phyloP scores from a whole-genome alignment of 92 coral and sea anemone species.

The Umimayanthus chanpuru region DNA sequence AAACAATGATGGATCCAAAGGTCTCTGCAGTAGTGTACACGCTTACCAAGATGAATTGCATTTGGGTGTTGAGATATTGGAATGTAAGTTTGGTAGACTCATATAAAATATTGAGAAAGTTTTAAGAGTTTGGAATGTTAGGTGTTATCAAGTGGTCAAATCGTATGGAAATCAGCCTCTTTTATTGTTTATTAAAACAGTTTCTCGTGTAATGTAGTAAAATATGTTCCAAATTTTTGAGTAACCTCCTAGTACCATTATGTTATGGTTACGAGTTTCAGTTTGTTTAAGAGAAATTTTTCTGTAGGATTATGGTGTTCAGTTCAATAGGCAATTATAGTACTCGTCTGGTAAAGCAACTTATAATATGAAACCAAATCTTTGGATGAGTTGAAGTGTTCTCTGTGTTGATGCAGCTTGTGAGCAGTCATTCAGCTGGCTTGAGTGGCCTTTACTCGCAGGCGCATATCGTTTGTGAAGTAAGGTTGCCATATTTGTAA shows the following conservation, averaged over 20 bases:
- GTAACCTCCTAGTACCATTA: neutral
- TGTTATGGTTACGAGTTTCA: neutral
- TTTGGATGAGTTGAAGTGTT: no score
- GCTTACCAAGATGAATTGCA: neutral
- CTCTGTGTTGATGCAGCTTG: neutral
- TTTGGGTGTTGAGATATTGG: neutral
- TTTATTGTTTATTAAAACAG: no score
- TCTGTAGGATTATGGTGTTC: neutral
- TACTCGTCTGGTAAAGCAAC: neutral
- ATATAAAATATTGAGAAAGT: no score
- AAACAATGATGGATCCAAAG: neutral
- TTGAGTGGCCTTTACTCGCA: conserved; percentile 6
- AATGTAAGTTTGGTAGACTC: neutral
- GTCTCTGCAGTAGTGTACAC: neutral
- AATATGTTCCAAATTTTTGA: neutral
- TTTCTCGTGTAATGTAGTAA: neutral
- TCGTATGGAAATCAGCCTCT: neutral
- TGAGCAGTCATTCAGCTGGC: conserved; percentile 28
- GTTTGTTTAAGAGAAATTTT: neutral
- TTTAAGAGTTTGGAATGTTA: neutral
- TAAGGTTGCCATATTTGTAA: neutral
- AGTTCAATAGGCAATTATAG: neutral
- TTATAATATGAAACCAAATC: no score
- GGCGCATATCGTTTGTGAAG: neutral
- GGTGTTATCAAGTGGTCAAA: neutral